Base-by-base conservation (phyloP, 2,888 invertebrate species). In the Napeogenes sylphis region DNA sequence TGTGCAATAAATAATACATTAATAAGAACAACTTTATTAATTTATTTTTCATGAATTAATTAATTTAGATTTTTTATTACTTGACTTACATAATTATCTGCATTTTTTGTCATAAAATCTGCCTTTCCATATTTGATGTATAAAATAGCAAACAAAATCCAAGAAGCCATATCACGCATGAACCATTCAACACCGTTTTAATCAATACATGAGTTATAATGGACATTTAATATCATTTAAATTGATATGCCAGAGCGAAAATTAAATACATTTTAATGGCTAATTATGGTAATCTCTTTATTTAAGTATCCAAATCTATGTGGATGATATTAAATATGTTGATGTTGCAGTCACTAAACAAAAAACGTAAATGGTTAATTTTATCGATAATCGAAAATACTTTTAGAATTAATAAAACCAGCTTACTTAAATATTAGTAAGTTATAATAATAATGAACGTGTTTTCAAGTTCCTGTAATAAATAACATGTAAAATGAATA, bases 71-170 rank as follows among this genome's bases (percentile, higher is more conserved):
- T 42, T 6, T 10, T 42, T 10, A 2, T 30, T 51, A 4, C 2
- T 10, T 51, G n/a, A 55, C 78, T 79, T 66, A 79, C 79, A 63
- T 76, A 79, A 67, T 76, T 79, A 46, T 79, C 74, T 4, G 70
- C 55, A 61, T 60, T 76, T 70, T 73, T 77, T 6, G 71, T 54
- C 10, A 69, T 63, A 30, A 74, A 65, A 60, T 75, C 70, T 10
- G 69, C 69, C 32, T 14, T 38, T 47, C 58, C 68, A 53, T 56
- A 35, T 53, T 55, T 32, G 66, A 63, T 32, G 30, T 51, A 32
- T 14, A 3, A 6, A 3, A 58, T 42, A n/a, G 58, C 47, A 30
- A 60, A 14, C 32, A 45, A 45, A 21, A 64, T 59, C 58, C 58
- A 62, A 51, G n/a, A 53, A 53, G 45, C 55, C 62, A 67, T 67